phyloP scores from a whole-genome alignment of 2,113 vertebrate species.

The Myanophis thanlyinensis region DNA sequence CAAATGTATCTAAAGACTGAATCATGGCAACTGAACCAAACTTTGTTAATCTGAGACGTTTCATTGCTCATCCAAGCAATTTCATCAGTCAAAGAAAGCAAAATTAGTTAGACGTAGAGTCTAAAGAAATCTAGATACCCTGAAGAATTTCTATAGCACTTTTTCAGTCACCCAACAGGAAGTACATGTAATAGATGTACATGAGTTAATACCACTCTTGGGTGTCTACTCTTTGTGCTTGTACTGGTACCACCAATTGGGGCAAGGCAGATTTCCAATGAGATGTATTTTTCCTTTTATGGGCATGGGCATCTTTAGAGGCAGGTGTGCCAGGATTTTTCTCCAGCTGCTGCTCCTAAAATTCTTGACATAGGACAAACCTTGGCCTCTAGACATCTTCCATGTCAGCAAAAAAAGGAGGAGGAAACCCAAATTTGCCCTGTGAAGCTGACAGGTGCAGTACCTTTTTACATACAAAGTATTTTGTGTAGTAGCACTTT shows the following conservation, averaged over 20 bases:
- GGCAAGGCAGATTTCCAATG: background rate
- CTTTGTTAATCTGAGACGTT: too few relatives aligned
- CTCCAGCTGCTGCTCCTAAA: background rate
- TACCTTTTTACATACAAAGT: background rate
- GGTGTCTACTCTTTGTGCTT: too few relatives aligned
- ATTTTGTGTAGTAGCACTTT: background rate
- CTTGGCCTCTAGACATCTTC: background rate
- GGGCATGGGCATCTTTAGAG: background rate
- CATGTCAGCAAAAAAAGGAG: background rate
- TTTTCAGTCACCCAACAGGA: background rate
- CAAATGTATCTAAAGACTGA: too few relatives aligned
- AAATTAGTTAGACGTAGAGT: too few relatives aligned
- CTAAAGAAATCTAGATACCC: too few relatives aligned
- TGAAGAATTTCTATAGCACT: background rate
- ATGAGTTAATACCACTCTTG: background rate
- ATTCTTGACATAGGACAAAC: background rate
- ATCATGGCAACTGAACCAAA: too few relatives aligned
- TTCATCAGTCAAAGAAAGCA: too few relatives aligned
- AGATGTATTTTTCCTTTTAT: background rate
- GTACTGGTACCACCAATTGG: background rate
- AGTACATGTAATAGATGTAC: background rate
- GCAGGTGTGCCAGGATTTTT: background rate
- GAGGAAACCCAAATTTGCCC: background rate
- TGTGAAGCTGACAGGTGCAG: background rate
- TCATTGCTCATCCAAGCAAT: too few relatives aligned